phyloP scores from a whole-genome alignment of 1,140 invertebrate species.

The Rhagoletis pomonella region DNA sequence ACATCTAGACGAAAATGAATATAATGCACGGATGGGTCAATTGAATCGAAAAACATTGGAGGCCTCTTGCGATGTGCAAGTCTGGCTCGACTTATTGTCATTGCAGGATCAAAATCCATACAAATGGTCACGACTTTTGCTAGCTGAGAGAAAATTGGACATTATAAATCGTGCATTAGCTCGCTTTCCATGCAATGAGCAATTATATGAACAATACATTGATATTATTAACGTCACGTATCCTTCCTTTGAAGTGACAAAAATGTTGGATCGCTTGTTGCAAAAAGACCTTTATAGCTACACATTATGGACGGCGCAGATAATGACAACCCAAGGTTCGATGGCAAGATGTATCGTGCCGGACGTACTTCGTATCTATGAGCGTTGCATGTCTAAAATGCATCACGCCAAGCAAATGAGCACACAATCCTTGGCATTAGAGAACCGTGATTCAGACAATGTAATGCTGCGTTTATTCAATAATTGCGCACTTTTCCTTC shows the following conservation, averaged over 20 bases:
- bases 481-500: conserved; percentile 79
- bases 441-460: conserved; percentile 64
- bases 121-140: conserved; percentile 71
- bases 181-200: conserved; percentile 74
- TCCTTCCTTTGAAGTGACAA: conserved; percentile 76
- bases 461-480: conserved; percentile 76
- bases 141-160: conserved; percentile 76
- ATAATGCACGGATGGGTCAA: conserved; percentile 20
- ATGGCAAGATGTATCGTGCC: conserved; percentile 79
- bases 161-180: conserved; percentile 78
- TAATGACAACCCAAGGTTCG: conserved; percentile 77
- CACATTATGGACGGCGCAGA: conserved; percentile 78
- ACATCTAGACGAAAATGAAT: conserved; percentile 55
- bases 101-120: conserved; percentile 76
- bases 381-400: conserved; percentile 76
- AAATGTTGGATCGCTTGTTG: conserved; percentile 73
- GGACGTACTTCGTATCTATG: conserved; percentile 77
- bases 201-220: conserved; percentile 75
- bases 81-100: conserved; percentile 77
- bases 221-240: conserved; percentile 75
- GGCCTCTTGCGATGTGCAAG: conserved; percentile 44
- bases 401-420: conserved; percentile 68
- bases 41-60: conserved; percentile 56
- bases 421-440: conserved; percentile 53
- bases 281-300: conserved; percentile 76